Evolutionary conservation across 2,888 invertebrate genomes (phyloP).

Genomic region (Drosophila prolongata): DNA sequence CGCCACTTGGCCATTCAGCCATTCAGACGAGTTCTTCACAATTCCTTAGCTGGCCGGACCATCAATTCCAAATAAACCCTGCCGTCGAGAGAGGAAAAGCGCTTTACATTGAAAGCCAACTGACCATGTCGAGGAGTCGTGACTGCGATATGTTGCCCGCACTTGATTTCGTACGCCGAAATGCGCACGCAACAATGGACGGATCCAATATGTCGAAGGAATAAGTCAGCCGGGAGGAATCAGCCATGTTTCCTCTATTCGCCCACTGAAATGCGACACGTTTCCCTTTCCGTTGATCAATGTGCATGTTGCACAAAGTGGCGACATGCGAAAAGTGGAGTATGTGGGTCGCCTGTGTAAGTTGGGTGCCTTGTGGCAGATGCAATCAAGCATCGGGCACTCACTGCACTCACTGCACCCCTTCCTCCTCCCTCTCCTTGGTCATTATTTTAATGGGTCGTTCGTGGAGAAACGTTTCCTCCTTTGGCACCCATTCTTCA

Average conservation of each 20-base stretch:
- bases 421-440: slow-evolving; percentile 6
- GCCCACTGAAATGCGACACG: slow-evolving; percentile 48
- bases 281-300: slow-evolving; percentile 46
- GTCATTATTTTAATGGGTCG: slow-evolving; percentile 37
- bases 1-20: slow-evolving; percentile 29
- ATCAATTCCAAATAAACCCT: slow-evolving; percentile 39
- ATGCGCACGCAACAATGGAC: slow-evolving; percentile 51
- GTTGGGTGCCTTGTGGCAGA: slow-evolving; percentile 28
- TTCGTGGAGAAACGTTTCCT: slow-evolving; percentile 31
- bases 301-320: slow-evolving; percentile 48
- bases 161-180: slow-evolving; percentile 49
- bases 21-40: slow-evolving; percentile 18
- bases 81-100: slow-evolving; percentile 19
- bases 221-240: slow-evolving; percentile 34
- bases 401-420: slow-evolving; percentile 24
- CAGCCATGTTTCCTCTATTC: not conserved
- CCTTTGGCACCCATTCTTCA: slow-evolving; percentile 5
- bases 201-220: slow-evolving; percentile 47
- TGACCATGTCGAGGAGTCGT: slow-evolving; percentile 35
- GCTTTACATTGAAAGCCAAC: slow-evolving; percentile 14
- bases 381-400: slow-evolving; percentile 42
- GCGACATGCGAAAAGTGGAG: slow-evolving; percentile 41
- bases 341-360: slow-evolving; percentile 13
- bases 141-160: slow-evolving; percentile 33
- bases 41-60: slow-evolving; percentile 15